Base-by-base conservation (phyloP, 30 jellyfish, hydroid and myxozoan species). In the Pseudorhiza aurosa region DNA sequence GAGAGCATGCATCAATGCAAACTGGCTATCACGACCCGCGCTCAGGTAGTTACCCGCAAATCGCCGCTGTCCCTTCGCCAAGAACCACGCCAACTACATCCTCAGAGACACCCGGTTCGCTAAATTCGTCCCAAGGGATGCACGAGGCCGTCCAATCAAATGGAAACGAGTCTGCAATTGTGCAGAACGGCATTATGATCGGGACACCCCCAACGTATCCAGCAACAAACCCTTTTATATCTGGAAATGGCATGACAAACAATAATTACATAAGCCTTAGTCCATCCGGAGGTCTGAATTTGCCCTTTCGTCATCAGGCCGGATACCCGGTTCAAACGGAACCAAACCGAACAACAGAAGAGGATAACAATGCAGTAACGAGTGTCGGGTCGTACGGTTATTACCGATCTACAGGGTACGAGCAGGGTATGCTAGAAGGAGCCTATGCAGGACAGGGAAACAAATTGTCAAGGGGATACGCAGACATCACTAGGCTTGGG, bases 21-120 rank as follows among this genome's bases (percentile, higher is more conserved):
- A 97, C 85, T 4, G 91, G 81, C 22, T 94, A 51, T 44, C 96
- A 85, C 51, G 99, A 94, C 62, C 95, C 95, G 1, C 89, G 99
- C 27, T 37, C 94, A 10, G 94, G 81, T 65, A 67, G 72, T 43
- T 58, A 65, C 56, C 71, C 88, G 4, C 96, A 73, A 36, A 75
- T 79, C 7, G 77, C 96, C 17, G 81, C 87, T 17, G 96, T 75
- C 0, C 88, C 95, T 0, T 71, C 98, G 2, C 93, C 96, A 14
- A 40, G 89, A 57, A 79, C 88, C 17, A 60, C 96, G n/a, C 88
- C 89, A 0, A 76, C 85, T 7, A 67, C 82, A 4, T 87, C 96
- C 7, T 51, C 96, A 29, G 96, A 77, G 71, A 68, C 83, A 17
- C 93, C 98, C 40, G 93, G 83, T 39, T 79, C 95, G 57, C 58